Percentiles rank a stretch among this genome's conserved stretches.
phyloP scores from a whole-genome alignment of 2,797 vertebrate species.

The Oreonectes daqikongensis region DNA sequence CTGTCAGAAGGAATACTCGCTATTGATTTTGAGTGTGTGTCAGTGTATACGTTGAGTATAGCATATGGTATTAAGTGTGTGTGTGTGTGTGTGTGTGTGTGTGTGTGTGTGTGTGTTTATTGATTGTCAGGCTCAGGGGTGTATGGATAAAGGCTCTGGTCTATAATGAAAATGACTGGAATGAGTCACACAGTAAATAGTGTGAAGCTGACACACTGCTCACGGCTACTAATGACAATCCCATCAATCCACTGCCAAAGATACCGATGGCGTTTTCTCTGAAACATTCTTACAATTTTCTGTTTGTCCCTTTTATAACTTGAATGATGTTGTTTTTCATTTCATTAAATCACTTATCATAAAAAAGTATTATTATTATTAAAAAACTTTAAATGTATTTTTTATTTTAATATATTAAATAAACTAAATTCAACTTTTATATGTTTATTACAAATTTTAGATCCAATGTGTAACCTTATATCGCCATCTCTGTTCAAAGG shows the following conservation, averaged over 20 bases:
- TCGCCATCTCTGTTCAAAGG: too few species aligned
- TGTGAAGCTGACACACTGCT: constrained; percentile 34
- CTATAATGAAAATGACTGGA: constrained; percentile 45
- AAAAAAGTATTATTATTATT: too few species aligned
- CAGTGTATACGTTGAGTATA: constrained; percentile 19
- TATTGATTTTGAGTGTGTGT: constrained; percentile 18
- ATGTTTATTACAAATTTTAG: too few species aligned
- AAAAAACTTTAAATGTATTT: too few species aligned
- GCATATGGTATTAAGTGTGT: constrained; percentile 8
- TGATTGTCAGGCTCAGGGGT: constrained; percentile 40
- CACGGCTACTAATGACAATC: constrained; percentile 17
- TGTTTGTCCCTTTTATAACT: not conserved
- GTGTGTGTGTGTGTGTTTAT: constrained; percentile 19
- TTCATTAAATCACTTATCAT: too few species aligned
- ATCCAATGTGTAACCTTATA: too few species aligned
- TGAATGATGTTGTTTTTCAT: not conserved
- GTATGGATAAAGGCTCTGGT: constrained; percentile 43
- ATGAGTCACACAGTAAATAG: constrained; percentile 48
- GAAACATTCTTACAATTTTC: not conserved
- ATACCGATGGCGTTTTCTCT: constrained; percentile 17
- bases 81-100: not conserved
- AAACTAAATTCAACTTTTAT: too few species aligned
- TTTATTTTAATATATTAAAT: too few species aligned
- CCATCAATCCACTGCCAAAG: constrained; percentile 34
- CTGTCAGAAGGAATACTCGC: not conserved